phyloP scores from a whole-genome alignment of 2,888 invertebrate species.

The Malacosoma neustria region DNA sequence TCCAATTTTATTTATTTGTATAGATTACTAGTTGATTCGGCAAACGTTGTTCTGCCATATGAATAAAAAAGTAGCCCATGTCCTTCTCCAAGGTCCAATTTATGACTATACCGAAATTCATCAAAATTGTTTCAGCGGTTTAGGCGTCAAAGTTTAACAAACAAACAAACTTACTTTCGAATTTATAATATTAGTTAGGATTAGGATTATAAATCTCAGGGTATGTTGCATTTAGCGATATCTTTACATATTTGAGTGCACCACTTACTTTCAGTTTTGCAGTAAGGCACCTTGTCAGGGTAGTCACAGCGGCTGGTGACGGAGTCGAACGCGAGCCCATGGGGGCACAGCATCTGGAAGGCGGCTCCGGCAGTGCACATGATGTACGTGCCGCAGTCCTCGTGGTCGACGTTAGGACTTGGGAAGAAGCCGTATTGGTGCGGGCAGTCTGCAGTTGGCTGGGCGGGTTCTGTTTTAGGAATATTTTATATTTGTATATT shows the following conservation, averaged over 20 bases:
- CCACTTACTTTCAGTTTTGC: constrained; percentile 70
- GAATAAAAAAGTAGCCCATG: too few relatives aligned
- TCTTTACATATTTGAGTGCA: background rate
- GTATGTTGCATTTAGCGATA: background rate
- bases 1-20: too few relatives aligned
- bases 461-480: constrained; percentile 79
- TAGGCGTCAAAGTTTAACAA: too few relatives aligned
- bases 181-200: too few relatives aligned
- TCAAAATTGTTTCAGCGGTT: too few relatives aligned
- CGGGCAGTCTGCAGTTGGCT: constrained; percentile 82
- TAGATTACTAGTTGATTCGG: too few relatives aligned
- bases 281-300: constrained; percentile 85
- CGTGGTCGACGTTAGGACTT: constrained; percentile 20
- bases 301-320: constrained; percentile 84
- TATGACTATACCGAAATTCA: too few relatives aligned
- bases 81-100: too few relatives aligned
- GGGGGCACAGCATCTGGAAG: constrained; percentile 79
- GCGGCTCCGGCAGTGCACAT: constrained; percentile 82
- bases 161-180: too few relatives aligned
- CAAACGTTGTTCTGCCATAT: too few relatives aligned
- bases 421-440: constrained; percentile 86
- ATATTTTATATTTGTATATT: too few relatives aligned
- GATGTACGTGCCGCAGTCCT: constrained; percentile 82
- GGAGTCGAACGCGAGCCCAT: constrained; percentile 84
- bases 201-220: background rate